Base-by-base conservation (phyloP, 1,140 invertebrate genomes). In the Solen grandis region DNA sequence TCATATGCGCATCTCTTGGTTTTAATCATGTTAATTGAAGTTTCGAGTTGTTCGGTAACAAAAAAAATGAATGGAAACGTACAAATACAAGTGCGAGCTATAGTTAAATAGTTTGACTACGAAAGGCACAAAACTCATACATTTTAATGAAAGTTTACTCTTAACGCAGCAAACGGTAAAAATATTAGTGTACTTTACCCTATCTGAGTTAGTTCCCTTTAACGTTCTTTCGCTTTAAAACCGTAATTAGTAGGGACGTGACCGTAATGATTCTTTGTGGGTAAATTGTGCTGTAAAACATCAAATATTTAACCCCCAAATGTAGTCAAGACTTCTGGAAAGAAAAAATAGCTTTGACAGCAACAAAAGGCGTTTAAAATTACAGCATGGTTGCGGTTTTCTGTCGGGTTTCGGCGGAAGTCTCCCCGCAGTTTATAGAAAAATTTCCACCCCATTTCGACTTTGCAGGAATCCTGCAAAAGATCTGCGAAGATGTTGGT, bases 341-440 rank as follows among this genome's bases (percentile, higher is more conserved):
- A n/a, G n/a, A 54, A 54, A 2, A 1, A 1, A 22, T 54, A 1
- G 52, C 27, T 54, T 54, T 54, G n/a, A 54, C 27, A 22, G 52
- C n/a, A 19, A 19, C 4, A 54, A 54, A 54, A 8, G 52, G 27
- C 27, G 27, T 2, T 54, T 54, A 54, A 29, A 62, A 16, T 38
- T 59, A 10, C 36, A 78, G 5, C 5, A 80, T 80, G 77, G 59
- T 73, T 5, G 31, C 36, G 25, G 69, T 80, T 54, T 80, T 80
- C 36, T 54, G 68, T 19, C 22, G 68, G 36, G 77, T 72, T 4
- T 35, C 46, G 14, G 77, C 77, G 38, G 68, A 70, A 29, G 10
- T 80, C 31, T 60, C 66, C 1, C 29, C 36, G 36, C 36, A 72
- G 35, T 80, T 72, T 41, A 41, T 65, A 8, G 66, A 35, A 60